These are phyloP conservation scores for Euphydryas editha DNA, from an alignment of 2,888 invertebrate species.

Conservation along the genomic window DNA sequence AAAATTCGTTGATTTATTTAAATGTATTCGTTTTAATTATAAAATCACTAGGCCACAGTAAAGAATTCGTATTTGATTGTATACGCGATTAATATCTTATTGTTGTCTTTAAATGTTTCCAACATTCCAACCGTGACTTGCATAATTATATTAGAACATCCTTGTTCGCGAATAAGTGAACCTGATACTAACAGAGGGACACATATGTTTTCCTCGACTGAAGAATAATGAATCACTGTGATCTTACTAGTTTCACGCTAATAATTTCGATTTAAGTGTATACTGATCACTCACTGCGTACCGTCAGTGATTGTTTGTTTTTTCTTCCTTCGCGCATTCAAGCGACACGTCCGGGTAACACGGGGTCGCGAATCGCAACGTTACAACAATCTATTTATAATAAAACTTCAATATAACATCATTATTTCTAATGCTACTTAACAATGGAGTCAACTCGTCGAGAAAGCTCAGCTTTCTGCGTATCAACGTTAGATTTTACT, in stretches of 20 bases:
- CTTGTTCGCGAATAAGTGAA: slow-evolving; percentile 20
- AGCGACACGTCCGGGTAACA: slow-evolving; percentile 56
- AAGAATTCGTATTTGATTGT: slow-evolving; percentile 29
- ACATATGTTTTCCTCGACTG: slow-evolving; percentile 40
- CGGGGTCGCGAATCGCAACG: slow-evolving; percentile 36
- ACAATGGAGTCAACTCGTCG: slow-evolving; percentile 14
- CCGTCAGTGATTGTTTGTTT: slow-evolving; percentile 42
- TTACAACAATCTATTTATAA: slow-evolving; percentile 9
- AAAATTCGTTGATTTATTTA: neutral
- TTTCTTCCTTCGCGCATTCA: slow-evolving; percentile 52
- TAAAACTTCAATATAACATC: neutral
- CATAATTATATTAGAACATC: slow-evolving; percentile 25
- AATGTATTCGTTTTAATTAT: neutral
- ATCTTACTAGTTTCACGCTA: slow-evolving; percentile 62
- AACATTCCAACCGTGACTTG: slow-evolving; percentile 36
- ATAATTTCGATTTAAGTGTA: slow-evolving; percentile 32
- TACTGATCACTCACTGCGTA: neutral
- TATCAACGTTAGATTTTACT: neutral
- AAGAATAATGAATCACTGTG: slow-evolving; percentile 63
- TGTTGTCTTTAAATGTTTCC: slow-evolving; percentile 34
- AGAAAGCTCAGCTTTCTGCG: slow-evolving; percentile 9
- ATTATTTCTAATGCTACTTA: slow-evolving; percentile 5
- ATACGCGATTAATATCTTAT: slow-evolving; percentile 36
- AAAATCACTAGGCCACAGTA: neutral
- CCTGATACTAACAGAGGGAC: slow-evolving; percentile 30